Conservation (phyloP, 2,888 invertebrate genomes). For the Drosophila fungiperda region DNA sequence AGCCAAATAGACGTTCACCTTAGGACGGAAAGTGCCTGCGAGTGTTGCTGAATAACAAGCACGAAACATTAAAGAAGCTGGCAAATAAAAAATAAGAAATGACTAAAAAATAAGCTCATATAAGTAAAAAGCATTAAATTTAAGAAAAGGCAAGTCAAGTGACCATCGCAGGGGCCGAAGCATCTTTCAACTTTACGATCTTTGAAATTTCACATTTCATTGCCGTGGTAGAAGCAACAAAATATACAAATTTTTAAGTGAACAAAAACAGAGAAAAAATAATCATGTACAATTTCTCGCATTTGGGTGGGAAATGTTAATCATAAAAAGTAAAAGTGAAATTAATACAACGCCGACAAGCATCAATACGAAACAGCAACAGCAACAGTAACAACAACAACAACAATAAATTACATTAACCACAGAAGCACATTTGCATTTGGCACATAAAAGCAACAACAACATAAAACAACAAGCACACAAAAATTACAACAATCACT, state of each 20-base stretch:
- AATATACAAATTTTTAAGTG: conserved; percentile 62
- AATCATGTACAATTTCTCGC: conserved; percentile 74
- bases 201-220: conserved; percentile 78
- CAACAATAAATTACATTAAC: conserved; percentile 66
- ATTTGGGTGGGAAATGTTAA: conserved; percentile 81
- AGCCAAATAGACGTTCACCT: conserved; percentile 10
- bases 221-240: conserved; percentile 48
- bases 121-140: conserved; percentile 46
- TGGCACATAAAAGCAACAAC: conserved; percentile 58
- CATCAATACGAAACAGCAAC: conserved; percentile 31
- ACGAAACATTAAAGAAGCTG: conserved; percentile 70
- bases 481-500: conserved; percentile 56
- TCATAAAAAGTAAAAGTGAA: conserved; percentile 80
- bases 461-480: conserved; percentile 18
- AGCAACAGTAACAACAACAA: conserved; percentile 30
- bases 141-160: conserved; percentile 41
- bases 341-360: conserved; percentile 68
- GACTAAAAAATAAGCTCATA: conserved; percentile 37
- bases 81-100: conserved; percentile 50
- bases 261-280: conserved; percentile 49
- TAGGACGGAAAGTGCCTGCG: conserved; percentile 46
- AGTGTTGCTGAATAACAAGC: conserved; percentile 61
- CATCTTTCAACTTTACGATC: conserved; percentile 76
- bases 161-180: conserved; percentile 38
- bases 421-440: conserved; percentile 72